Evolutionary conservation across 2,888 invertebrate genomes (phyloP), one percentile per base, ranked within the genome.

Genomic region (Nasonovia ribisnigri): DNA sequence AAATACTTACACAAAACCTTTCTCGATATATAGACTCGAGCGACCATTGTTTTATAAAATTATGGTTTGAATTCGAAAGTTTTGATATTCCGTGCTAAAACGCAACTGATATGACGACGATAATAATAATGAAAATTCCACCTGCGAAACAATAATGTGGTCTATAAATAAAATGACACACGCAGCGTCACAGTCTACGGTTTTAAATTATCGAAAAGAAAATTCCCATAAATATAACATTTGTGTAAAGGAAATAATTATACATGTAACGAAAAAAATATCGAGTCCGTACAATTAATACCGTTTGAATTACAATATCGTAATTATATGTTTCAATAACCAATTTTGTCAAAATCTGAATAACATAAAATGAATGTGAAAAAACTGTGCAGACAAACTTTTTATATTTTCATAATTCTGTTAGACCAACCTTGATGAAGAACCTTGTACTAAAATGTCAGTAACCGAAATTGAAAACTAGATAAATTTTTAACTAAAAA

Each of bases 1-100:
- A 48, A 87, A 87, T 48, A 84, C 48, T 87, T 51, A n/a, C 46
- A 87, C n/a, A 48, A 87, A 87, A 87, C 87, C 46, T n/a, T 87
- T 87, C 48, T 36, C n/a, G 46, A 46, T 46, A 36, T 46, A 36
- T 77, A 77, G 36, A 77, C n/a, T 77, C 36, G 36, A 5, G 67
- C 16, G 67, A n/a, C 43, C 16, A 46, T 36, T 86, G 46, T 88
- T 88, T n/a, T 51, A 48, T 10, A 3, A 48, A n/a, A n/a, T 36
- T 51, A n/a, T 10, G 48, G 87, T 88, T 48, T 88, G 87, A n/a
- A 86, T 86, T 86, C 46, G 26, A 51, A 88, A 51, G 51, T 51
- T 51, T 51, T 43, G 26, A 29, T 43, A 51, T 36, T 88, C 51
- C 42, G 36, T 20, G 51, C 3, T 10, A 36, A 51, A 88, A 77